phyloP scores from a whole-genome alignment of 2,797 vertebrate species.

The Gymnothorax javanicus region DNA sequence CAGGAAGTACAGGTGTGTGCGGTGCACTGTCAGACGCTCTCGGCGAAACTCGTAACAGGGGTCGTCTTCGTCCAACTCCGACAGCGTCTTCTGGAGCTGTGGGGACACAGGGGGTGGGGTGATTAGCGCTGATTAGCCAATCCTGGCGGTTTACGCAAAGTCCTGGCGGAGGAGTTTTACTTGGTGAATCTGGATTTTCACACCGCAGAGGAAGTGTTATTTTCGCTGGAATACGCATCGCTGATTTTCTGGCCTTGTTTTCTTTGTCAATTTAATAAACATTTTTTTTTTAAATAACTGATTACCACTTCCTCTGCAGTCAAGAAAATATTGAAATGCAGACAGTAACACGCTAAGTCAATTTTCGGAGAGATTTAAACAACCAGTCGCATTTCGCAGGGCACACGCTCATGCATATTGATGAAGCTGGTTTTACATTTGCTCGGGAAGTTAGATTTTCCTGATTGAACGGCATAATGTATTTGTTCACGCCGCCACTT shows the following conservation, averaged over 20 bases:
- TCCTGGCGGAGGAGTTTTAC: too few relatives aligned
- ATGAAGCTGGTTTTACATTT: neutral
- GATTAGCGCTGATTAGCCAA: too few relatives aligned
- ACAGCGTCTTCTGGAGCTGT: slow-evolving; percentile 95
- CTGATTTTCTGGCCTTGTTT: neutral
- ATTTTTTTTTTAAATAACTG: neutral
- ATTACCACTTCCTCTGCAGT: too few relatives aligned
- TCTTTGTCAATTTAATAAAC: neutral
- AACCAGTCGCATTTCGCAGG: too few relatives aligned
- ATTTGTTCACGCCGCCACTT: neutral
- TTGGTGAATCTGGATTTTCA: too few relatives aligned
- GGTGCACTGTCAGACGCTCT: slow-evolving; percentile 93
- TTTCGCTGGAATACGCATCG: too few relatives aligned
- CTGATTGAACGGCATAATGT: neutral
- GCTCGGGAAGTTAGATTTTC: neutral
- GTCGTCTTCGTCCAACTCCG: slow-evolving; percentile 94
- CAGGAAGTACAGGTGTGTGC: slow-evolving; percentile 94
- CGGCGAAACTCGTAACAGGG: slow-evolving; percentile 95
- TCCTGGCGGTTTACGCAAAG: neutral
- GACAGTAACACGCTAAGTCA: neutral
- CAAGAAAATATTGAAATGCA: neutral
- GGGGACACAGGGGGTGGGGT: neutral
- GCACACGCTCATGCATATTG: neutral
- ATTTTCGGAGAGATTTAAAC: neutral
- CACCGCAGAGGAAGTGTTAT: too few relatives aligned